Conservation (phyloP, 2,797 vertebrate genomes). For the Glossophaga mutica region DNA sequence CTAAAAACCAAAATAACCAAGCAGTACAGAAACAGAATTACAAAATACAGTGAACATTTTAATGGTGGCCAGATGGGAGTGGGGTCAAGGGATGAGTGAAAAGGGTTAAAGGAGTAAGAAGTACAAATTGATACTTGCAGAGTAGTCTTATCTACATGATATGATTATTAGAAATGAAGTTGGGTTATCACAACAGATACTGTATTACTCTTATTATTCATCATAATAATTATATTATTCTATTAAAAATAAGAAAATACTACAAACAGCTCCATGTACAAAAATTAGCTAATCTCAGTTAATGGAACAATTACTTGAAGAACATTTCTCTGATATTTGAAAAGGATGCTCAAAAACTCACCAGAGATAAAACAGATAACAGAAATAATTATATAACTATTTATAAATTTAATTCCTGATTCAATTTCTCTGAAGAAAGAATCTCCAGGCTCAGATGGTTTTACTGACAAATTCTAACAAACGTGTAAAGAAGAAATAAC, state of each 20-base stretch:
- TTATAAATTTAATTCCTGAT: not conserved
- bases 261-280: not conserved
- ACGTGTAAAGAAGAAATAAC: not conserved
- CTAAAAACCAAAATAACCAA: no score
- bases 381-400: not conserved
- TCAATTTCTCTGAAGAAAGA: not conserved
- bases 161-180: not conserved
- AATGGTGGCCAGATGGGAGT: no score
- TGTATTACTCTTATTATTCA: not conserved
- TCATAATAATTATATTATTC: not conserved
- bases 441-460: not conserved
- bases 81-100: no score
- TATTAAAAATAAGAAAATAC: not conserved
- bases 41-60: no score
- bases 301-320: not conserved
- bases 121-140: no score
- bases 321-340: not conserved
- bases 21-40: no score
- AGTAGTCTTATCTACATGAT: not conserved
- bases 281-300: not conserved
- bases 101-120: no score
- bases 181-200: not conserved
- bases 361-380: not conserved
- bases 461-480: not conserved
- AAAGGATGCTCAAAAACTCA: not conserved